Evolutionary conservation across 2,113 vertebrate genomes (phyloP).

Genomic region (Tichodroma muraria): DNA sequence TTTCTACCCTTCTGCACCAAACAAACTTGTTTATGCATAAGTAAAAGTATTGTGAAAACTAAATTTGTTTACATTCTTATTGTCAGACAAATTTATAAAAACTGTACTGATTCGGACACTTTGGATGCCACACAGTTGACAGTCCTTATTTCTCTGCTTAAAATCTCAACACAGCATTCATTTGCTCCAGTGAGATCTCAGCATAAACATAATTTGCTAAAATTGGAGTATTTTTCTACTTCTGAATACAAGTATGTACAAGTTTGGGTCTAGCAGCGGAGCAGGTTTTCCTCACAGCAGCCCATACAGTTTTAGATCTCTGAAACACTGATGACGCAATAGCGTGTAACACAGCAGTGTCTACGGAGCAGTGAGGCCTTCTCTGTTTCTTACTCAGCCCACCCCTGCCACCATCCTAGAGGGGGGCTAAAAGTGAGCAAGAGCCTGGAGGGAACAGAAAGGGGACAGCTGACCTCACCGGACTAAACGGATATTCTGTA

Average conservation of each 20-base stretch:
- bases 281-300: neutral
- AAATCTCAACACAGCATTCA: neutral
- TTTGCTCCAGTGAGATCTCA: neutral
- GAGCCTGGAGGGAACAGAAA: neutral
- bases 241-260: neutral
- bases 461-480: rapidly evolving
- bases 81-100: neutral
- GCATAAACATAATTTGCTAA: neutral
- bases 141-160: neutral
- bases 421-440: neutral
- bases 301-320: neutral
- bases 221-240: neutral
- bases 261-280: neutral
- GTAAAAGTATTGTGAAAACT: neutral
- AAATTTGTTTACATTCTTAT: neutral
- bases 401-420: rapidly evolving
- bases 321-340: neutral
- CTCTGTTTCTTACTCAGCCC: neutral
- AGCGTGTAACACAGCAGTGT: neutral
- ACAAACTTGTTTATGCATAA: neutral
- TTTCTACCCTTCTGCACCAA: neutral
- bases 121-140: neutral
- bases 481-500: neutral
- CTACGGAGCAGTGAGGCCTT: too few species aligned
- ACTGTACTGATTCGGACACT: neutral